Conservation (phyloP, 2,797 vertebrate species). For the Intellagama lesueurii region DNA sequence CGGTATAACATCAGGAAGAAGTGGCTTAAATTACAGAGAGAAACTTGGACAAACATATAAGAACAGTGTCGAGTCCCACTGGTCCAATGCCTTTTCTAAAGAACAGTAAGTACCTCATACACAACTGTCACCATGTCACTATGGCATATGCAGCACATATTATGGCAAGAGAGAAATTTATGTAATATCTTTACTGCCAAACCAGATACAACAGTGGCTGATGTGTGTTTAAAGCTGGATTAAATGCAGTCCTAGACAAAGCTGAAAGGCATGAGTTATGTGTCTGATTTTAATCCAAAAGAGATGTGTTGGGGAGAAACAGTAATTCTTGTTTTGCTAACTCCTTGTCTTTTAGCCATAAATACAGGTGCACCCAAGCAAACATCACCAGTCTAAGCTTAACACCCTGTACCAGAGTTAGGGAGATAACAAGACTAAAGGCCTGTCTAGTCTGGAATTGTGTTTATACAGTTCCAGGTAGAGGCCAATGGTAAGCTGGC, state of each 20-base stretch:
- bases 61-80: constrained; percentile 56
- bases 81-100: constrained; percentile 56
- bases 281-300: neutral
- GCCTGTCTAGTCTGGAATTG: no score
- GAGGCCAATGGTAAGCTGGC: no score
- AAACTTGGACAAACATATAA: constrained; percentile 51
- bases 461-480: no score
- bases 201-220: neutral
- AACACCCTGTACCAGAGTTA: no score
- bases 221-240: neutral
- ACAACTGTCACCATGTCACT: constrained; percentile 65
- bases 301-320: neutral
- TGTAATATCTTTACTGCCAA: neutral
- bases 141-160: constrained; percentile 4
- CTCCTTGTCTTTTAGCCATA: neutral
- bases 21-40: constrained; percentile 44
- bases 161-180: constrained; percentile 44
- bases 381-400: neutral
- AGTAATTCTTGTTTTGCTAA: neutral
- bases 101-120: constrained; percentile 70
- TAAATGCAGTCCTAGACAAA: neutral
- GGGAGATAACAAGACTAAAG: no score
- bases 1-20: constrained; percentile 47
- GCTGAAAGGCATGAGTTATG: neutral
- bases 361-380: neutral